Evolutionary conservation across 2,113 vertebrate species (phyloP).

Genomic region (Poicephalus meyeri): DNA sequence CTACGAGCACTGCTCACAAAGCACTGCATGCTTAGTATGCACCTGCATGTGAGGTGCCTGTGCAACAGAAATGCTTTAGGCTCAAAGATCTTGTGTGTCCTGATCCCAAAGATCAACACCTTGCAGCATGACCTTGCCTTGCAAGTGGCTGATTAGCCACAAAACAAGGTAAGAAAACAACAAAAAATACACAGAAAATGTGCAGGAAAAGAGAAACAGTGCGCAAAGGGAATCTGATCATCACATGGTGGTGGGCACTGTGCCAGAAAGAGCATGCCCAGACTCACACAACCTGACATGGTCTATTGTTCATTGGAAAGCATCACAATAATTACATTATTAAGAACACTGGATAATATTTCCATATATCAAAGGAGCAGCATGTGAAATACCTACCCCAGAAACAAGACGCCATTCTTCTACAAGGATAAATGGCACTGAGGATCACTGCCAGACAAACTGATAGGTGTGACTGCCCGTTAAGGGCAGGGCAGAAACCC

Average conservation of each 20-base stretch:
- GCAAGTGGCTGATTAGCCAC: not conserved
- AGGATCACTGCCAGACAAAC: not conserved
- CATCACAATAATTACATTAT: not conserved
- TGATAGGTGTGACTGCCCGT: not conserved
- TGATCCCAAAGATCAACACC: not conserved
- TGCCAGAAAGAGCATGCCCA: not conserved
- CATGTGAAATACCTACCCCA: not conserved
- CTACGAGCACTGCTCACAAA: not conserved
- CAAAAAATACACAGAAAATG: not conserved
- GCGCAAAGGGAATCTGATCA: not conserved
- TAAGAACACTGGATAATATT: not conserved
- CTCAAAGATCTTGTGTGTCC: not conserved
- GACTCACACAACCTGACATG: accelerated
- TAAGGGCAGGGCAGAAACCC: not conserved
- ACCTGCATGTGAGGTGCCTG: not conserved
- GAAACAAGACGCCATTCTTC: not conserved
- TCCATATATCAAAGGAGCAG: not conserved
- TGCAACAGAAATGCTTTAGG: not conserved
- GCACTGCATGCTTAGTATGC: not conserved
- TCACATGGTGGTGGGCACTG: not conserved
- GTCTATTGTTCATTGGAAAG: not conserved
- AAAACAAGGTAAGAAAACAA: not conserved
- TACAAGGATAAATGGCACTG: not conserved
- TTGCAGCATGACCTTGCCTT: not conserved
- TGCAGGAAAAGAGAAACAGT: not conserved